Evolutionary conservation across 2,888 invertebrate genomes (phyloP).

Genomic region (Lepeophtheirus nordmannii): DNA sequence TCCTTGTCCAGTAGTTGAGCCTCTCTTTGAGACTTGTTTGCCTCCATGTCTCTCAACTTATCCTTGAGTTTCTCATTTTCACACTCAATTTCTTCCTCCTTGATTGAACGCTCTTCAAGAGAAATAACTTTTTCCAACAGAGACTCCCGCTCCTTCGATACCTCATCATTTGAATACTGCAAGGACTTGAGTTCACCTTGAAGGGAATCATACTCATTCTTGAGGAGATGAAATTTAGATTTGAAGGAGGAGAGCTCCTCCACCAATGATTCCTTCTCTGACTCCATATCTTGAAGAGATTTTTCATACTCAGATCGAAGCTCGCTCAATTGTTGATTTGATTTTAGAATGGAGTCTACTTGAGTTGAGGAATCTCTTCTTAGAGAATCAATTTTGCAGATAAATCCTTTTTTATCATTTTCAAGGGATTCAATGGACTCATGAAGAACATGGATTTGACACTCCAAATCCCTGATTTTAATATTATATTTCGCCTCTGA

Average conservation of each 20-base stretch:
- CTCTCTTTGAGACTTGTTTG: no score
- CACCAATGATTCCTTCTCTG: background rate
- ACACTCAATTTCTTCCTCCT: background rate
- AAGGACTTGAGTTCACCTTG: background rate
- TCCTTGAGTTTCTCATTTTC: background rate
- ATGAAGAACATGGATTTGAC: background rate
- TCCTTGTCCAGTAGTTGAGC: no score
- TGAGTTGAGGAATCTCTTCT: background rate
- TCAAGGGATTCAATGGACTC: background rate
- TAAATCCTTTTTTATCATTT: background rate
- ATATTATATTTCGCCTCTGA: background rate
- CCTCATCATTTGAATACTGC: background rate
- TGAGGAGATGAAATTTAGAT: background rate
- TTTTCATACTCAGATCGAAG: background rate
- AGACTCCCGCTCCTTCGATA: background rate
- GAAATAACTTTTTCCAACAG: background rate
- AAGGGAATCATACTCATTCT: background rate
- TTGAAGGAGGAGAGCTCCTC: background rate
- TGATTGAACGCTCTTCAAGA: background rate
- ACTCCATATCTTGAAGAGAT: background rate
- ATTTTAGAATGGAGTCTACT: background rate
- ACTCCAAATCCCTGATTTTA: background rate
- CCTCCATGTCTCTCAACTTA: background rate
- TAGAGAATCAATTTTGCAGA: background rate
- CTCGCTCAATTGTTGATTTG: background rate